phyloP scores from a whole-genome alignment of 2,797 vertebrate species.

The Tragopan temminckii region DNA sequence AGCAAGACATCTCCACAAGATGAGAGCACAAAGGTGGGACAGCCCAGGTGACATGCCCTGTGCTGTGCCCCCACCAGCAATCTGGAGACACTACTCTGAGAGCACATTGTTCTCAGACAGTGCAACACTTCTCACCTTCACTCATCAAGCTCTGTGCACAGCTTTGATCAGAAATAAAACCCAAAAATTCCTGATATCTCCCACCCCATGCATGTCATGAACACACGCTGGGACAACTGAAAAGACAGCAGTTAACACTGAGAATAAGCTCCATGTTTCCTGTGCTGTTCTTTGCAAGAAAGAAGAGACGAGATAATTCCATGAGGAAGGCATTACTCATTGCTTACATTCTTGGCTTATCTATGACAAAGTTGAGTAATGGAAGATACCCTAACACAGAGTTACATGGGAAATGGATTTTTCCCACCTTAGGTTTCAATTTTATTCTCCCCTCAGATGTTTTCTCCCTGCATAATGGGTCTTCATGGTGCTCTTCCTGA shows the following conservation, averaged over 20 bases:
- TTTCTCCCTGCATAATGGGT: not conserved
- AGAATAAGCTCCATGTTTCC: not conserved
- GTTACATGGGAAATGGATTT: not conserved
- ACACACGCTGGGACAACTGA: constrained; percentile 12
- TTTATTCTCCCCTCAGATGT: not conserved
- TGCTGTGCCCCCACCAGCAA: fast-evolving
- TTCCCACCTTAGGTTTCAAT: not conserved
- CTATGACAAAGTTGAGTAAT: not conserved
- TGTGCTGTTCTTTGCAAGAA: not conserved
- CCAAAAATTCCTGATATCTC: constrained; percentile 49
- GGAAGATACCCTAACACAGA: not conserved
- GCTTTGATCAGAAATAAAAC: constrained; percentile 61
- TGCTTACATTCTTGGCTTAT: not conserved
- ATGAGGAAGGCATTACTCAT: not conserved
- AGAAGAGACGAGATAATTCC: not conserved
- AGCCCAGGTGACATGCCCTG: fast-evolving
- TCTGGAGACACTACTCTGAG: not conserved
- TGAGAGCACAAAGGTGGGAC: fast-evolving
- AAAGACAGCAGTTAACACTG: not conserved
- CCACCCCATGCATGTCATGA: not conserved
- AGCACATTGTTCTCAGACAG: not conserved
- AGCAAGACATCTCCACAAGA: not conserved
- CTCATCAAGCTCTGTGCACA: not conserved
- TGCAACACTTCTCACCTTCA: not conserved
- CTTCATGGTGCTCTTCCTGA: not conserved